Base-by-base conservation (phyloP, 1,140 invertebrate species). In the Drosophila parabipectinata region DNA sequence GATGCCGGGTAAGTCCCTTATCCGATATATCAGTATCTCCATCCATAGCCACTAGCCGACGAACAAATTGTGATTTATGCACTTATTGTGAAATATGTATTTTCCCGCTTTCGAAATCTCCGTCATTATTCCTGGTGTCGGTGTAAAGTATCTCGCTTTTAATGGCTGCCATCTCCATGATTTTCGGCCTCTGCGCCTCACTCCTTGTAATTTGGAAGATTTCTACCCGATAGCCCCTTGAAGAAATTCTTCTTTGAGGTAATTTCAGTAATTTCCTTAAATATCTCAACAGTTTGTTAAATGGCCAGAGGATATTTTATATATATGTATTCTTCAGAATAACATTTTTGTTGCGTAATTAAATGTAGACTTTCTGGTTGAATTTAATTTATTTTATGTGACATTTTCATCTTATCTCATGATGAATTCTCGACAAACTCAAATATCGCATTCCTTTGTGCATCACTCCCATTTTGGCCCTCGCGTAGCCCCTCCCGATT, bases 61-160 rank as follows among this genome's bases (percentile, higher is more conserved):
- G 26, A 69, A 50, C 51, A 50, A 69, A 71, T 71, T 71, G 64
- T 71, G 67, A 71, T 71, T 71, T 71, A 71, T 69, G 67, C 26
- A 39, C 18, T 48, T 50, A 50, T 71, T 71, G 67, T 71, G 64
- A 71, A 71, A 69, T 71, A 37, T 37, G 34, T 37, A 71, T 68
- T 56, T 69, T 48, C 15, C 34, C 53, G 41, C 67, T 57, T 57
- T 32, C 28, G 66, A 51, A 53, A 68, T 68, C 63, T 24, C 14
- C 60, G 8, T 45, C 34, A 26, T 53, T 64, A 48, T 32, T 67
- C 28, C 37, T 41, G 34, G 63, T 14, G 45, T 61, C 60, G 51
- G 24, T 9, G 24, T 26, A 18, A 69, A 71, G 15, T 71, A 71
- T 71, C 63, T 71, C n/a, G 7, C 8, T 57, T 57, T 71, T 69